Percentiles rank a stretch among this genome's conserved stretches.
Conservation (phyloP, 35 echinoderm and acorn worm genomes). For the Diadema setosum region DNA sequence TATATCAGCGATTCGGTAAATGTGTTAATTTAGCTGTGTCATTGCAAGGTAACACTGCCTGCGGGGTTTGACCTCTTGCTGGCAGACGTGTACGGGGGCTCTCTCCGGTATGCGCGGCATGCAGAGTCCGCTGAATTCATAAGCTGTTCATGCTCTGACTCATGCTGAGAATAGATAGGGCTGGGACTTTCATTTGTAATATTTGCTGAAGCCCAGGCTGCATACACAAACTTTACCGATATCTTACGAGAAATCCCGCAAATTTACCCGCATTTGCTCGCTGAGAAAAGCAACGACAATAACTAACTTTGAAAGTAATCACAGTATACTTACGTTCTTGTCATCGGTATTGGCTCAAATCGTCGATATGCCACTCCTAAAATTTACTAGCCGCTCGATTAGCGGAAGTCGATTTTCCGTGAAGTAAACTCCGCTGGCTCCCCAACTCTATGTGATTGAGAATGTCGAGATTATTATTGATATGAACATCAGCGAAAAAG, state of each 20-base stretch:
- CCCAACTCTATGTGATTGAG: no score
- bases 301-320: not conserved
- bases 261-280: not conserved
- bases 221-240: not conserved
- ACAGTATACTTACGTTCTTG: not conserved
- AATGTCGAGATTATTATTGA: no score
- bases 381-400: not conserved
- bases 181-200: not conserved
- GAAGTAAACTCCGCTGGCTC: no score
- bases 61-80: not conserved
- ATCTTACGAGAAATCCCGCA: not conserved
- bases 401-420: slow-evolving; percentile 4
- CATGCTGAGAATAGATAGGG: not conserved
- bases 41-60: not conserved
- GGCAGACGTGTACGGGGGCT: not conserved
- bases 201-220: not conserved
- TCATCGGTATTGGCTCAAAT: not conserved
- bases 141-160: not conserved
- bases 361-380: not conserved
- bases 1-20: no score
- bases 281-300: not conserved
- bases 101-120: not conserved
- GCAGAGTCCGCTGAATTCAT: not conserved
- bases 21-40: not conserved
- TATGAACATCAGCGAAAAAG: no score